Evolutionary conservation across 2,888 invertebrate species (phyloP).

Genomic region (Anarsia innoxiella): DNA sequence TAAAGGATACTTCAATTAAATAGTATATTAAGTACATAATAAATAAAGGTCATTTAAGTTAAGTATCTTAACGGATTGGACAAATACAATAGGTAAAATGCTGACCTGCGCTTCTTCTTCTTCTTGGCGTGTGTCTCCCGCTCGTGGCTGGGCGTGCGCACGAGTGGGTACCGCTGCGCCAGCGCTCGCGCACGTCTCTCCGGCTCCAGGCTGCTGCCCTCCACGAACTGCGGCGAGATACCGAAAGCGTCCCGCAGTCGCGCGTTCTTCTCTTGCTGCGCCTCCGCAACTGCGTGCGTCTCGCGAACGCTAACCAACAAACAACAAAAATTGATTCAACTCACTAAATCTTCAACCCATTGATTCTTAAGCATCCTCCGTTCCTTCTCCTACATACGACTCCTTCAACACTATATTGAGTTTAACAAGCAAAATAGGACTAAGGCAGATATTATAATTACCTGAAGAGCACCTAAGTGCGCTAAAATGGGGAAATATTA

Average conservation of each 20-base stretch:
- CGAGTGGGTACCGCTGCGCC: slow-evolving; percentile 79
- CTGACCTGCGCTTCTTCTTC: slow-evolving; percentile 83
- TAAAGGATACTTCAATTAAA: no score
- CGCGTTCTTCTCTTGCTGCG: slow-evolving; percentile 96
- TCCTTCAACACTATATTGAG: no score
- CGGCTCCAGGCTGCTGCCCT: slow-evolving; percentile 93
- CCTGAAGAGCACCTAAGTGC: slow-evolving; percentile 68
- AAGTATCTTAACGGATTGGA: no score
- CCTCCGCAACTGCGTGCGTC: slow-evolving; percentile 96
- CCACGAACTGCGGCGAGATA: slow-evolving; percentile 93
- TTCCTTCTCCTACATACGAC: no score
- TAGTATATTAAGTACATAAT: no score
- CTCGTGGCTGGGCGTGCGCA: slow-evolving; percentile 84
- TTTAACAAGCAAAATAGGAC: slow-evolving; percentile 26
- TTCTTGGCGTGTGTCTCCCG: slow-evolving; percentile 76
- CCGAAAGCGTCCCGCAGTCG: slow-evolving; percentile 95
- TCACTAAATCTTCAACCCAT: no score
- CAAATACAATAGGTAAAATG: no score
- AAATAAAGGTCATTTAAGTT: no score
- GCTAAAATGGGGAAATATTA: slow-evolving; percentile 66
- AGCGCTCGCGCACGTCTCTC: slow-evolving; percentile 75
- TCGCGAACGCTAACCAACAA: slow-evolving; percentile 84
- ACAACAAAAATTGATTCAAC: no score
- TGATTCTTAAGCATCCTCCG: no score
- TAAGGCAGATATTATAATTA: slow-evolving; percentile 58